Conservation (phyloP, 2,888 invertebrate species). For the Microchrysa polita region DNA sequence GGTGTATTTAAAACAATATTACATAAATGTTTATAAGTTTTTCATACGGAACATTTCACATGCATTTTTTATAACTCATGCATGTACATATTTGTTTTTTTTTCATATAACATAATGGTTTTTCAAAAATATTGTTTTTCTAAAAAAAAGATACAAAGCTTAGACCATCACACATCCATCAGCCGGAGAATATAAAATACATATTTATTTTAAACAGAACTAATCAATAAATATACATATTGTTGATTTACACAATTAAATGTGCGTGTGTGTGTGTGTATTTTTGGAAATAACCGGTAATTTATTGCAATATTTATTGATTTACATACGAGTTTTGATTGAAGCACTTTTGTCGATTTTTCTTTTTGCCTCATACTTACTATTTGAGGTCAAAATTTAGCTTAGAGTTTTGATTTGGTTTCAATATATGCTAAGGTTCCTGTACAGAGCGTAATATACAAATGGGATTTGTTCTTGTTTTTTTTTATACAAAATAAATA, state of each 20-base stretch:
- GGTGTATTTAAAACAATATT: slow-evolving; percentile 1
- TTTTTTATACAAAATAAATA: slow-evolving; percentile 49
- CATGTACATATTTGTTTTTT: slow-evolving; percentile 25
- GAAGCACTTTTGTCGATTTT: background rate
- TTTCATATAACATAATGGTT: too few relatives aligned
- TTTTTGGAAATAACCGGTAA: too few relatives aligned
- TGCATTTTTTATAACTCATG: slow-evolving; percentile 19
- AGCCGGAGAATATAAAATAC: slow-evolving; percentile 38
- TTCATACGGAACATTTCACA: slow-evolving; percentile 8
- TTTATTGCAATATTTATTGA: background rate
- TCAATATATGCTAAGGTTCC: slow-evolving; percentile 17
- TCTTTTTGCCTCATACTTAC: background rate
- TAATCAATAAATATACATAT: background rate
- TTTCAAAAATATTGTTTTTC: background rate
- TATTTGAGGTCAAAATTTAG: background rate
- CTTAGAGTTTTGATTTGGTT: background rate
- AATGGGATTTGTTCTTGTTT: slow-evolving; percentile 33
- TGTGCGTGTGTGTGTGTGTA: too few relatives aligned
- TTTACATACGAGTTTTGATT: background rate
- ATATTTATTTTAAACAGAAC: slow-evolving; percentile 19
- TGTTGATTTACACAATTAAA: background rate
- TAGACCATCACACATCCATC: slow-evolving; percentile 49
- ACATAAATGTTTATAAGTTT: too few relatives aligned
- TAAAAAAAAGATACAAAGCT: slow-evolving; percentile 34
- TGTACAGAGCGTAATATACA: slow-evolving; percentile 36